Base-by-base conservation (phyloP, 2,888 invertebrate species). In the Prenolepis imparis region DNA sequence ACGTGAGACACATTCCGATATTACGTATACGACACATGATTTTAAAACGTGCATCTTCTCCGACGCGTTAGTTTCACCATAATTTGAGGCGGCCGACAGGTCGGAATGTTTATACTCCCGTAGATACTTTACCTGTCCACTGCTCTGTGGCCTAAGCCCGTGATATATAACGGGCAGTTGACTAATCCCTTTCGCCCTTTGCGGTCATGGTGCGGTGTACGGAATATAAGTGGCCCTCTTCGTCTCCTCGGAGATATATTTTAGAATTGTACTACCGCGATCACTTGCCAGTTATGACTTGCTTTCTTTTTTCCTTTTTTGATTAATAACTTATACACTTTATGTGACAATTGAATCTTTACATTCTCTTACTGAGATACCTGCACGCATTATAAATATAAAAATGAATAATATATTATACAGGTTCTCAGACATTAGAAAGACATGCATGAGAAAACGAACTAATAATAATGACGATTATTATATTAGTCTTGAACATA, bases 121-220 rank as follows among this genome's bases (percentile, higher is more conserved):
- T 83, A 75, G 89, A 86, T 90, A 85, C 88, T 88, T 87, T 90
- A 89, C 85, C 85, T 88, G 84, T 70, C 87, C 48, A 57, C 66
- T 81, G 80, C 74, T 83, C 83, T 88, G 87, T 82, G 89, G 88
- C 84, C 84, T 90, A 87, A 89, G 82, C 82, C 83, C 84, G 89
- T 92, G 92, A 93, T 93, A 93, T 93, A 93, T 92, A 90, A 91
- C 91, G 91, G 87, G 89, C 90, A 90, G 89, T 91, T 89, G 91
- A 92, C 91, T 93, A 93, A 93, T 92, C 91, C 92, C 87, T 92
- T 91, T 87, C 83, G 61, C 82, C 87, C 85, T 73, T 89, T 84
- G 85, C 61, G 90, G 86, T 80, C 80, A 63, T 83, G 70, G 59
- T 39, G 78, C 68, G 64, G 82, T 83, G 77, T 85, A 72, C 74